phyloP scores from a whole-genome alignment of 2,113 vertebrate genomes.

The Oplegnathus fasciatus region DNA sequence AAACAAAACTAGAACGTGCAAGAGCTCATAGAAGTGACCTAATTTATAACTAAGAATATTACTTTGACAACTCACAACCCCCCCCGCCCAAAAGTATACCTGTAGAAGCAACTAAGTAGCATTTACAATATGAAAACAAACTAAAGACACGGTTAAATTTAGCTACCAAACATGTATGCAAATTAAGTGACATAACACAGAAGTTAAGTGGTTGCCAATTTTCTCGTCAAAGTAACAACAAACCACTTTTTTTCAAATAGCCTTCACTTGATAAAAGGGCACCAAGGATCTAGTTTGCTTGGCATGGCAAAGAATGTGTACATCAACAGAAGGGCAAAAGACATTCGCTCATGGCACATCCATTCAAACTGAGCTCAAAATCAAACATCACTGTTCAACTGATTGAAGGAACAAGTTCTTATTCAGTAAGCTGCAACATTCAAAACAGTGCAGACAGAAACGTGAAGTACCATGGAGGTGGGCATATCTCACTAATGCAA shows the following conservation, averaged over 20 bases:
- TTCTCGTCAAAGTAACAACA: constrained; percentile 63
- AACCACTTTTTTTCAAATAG: constrained; percentile 68
- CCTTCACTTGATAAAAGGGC: constrained; percentile 76
- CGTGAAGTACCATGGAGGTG: constrained; percentile 18
- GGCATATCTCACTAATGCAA: background rate
- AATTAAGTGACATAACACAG: constrained; percentile 71
- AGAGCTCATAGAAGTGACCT: constrained; percentile 68
- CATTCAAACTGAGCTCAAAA: constrained; percentile 73
- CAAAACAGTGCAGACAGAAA: constrained; percentile 76
- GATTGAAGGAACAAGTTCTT: constrained; percentile 61
- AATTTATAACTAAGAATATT: constrained; percentile 65
- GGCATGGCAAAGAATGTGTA: constrained; percentile 69
- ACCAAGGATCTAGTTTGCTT: constrained; percentile 65
- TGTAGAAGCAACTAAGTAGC: constrained; percentile 71
- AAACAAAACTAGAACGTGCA: constrained; percentile 60
- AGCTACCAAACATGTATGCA: constrained; percentile 73
- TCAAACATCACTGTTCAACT: constrained; percentile 63
- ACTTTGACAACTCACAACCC: constrained; percentile 55
- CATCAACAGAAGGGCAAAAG: constrained; percentile 72
- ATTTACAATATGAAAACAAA: constrained; percentile 78
- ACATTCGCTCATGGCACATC: constrained; percentile 78
- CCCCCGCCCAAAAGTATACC: constrained; percentile 43
- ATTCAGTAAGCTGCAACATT: constrained; percentile 70
- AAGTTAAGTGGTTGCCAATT: constrained; percentile 73
- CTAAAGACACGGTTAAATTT: constrained; percentile 67